Evolutionary conservation across 2,797 vertebrate species (phyloP).

Genomic region (Aplochiton taeniatus): DNA sequence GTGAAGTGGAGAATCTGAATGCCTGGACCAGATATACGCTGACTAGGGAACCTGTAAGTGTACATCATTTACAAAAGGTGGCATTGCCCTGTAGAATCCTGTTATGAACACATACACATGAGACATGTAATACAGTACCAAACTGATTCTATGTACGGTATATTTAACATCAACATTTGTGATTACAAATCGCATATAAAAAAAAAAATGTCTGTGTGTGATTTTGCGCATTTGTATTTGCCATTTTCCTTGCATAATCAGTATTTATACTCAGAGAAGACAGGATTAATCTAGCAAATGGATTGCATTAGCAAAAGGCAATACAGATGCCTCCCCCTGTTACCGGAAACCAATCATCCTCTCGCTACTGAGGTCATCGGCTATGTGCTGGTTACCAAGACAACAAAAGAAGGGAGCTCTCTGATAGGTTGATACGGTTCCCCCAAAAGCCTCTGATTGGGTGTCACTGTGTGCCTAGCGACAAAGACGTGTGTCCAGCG

Average conservation of each 20-base stretch:
- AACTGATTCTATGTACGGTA: no score
- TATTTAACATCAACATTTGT: no score
- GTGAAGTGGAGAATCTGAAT: not conserved
- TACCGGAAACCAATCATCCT: conserved; percentile 25
- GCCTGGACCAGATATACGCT: not conserved
- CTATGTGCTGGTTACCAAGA: conserved; percentile 23
- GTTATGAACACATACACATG: no score
- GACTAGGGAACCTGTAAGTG: not conserved
- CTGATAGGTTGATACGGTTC: conserved; percentile 52
- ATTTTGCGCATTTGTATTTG: conserved; percentile 1
- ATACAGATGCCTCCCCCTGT: not conserved
- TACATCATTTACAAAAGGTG: not conserved
- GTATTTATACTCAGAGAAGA: not conserved
- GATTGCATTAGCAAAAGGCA: not conserved
- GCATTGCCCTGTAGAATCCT: no score
- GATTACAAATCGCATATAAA: no score
- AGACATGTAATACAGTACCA: no score
- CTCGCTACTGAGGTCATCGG: conserved; percentile 29
- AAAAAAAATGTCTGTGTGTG: conserved; percentile 12
- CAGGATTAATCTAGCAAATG: conserved; percentile 14
- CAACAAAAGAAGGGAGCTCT: conserved; percentile 22
- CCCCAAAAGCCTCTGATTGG: conserved; percentile 56
- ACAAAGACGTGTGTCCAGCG: conserved; percentile 54
- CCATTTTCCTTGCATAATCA: not conserved
- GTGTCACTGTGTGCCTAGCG: conserved; percentile 44